Percentiles rank a stretch among this genome's conserved stretches.
Evolutionary conservation across 2,113 vertebrate genomes (phyloP).

Genomic region (Dipodomys spectabilis): DNA sequence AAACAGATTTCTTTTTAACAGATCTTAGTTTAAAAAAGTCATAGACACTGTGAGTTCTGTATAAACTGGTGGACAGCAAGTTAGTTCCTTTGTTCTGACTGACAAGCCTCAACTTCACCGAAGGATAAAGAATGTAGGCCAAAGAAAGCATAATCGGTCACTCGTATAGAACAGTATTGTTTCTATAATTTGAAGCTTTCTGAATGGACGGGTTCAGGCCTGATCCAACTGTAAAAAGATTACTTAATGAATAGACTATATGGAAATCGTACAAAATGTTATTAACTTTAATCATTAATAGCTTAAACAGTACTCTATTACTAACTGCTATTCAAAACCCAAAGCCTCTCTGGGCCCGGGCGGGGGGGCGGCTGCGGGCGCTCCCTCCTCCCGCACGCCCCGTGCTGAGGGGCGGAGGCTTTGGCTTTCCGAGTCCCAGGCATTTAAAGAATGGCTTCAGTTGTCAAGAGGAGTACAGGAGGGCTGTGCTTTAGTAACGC

Average conservation of each 20-base stretch:
- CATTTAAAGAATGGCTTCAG: constrained; percentile 90
- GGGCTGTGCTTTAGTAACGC: constrained; percentile 86
- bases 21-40: constrained; percentile 86
- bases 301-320: constrained; percentile 77
- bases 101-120: constrained; percentile 76
- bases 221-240: constrained; percentile 68
- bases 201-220: constrained; percentile 76
- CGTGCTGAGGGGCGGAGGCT: constrained; percentile 69
- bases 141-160: constrained; percentile 78
- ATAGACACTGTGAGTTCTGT: constrained; percentile 85
- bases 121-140: constrained; percentile 84
- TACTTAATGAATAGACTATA: constrained; percentile 76
- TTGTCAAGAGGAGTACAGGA: constrained; percentile 82
- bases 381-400: constrained; percentile 10
- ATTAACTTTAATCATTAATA: constrained; percentile 74
- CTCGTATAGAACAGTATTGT: constrained; percentile 80
- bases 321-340: constrained; percentile 80
- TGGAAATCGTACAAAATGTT: constrained; percentile 82
- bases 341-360: constrained; percentile 79
- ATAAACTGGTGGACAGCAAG: constrained; percentile 83
- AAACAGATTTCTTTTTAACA: constrained; percentile 87
- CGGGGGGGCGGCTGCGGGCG: constrained; percentile 53
- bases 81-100: constrained; percentile 81
- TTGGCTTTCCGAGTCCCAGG: constrained; percentile 88
- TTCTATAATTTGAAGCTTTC: constrained; percentile 79